Percentiles rank a stretch among this genome's conserved stretches.
phyloP scores from a whole-genome alignment of 2,888 invertebrate species.

The Morpho deidamia region DNA sequence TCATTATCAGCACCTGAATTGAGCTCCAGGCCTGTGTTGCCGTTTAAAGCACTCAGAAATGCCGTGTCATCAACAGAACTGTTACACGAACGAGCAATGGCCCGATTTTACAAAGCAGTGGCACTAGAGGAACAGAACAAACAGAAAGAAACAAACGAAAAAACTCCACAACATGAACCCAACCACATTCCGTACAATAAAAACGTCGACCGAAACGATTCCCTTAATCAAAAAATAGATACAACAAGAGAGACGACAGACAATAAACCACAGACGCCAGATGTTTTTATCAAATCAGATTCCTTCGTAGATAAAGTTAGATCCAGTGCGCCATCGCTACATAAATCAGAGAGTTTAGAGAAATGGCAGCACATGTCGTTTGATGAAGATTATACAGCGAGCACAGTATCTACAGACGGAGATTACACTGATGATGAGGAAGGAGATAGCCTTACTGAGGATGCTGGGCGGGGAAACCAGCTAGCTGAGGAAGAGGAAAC shows the following conservation, averaged over 20 bases:
- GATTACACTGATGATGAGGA: conserved; percentile 56
- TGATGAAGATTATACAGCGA: conserved; percentile 81
- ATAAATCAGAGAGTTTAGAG: conserved; percentile 46
- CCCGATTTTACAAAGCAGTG: conserved; percentile 87
- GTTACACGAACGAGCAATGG: conserved; percentile 89
- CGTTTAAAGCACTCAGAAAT: conserved; percentile 81
- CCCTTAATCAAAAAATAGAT: conserved; percentile 9
- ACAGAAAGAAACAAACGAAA: conserved; percentile 40
- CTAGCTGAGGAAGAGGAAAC: conserved; percentile 80
- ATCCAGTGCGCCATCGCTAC: conserved; percentile 26
- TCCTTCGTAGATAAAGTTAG: conserved; percentile 43
- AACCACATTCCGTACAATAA: conserved; percentile 58
- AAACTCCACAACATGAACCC: conserved; percentile 32
- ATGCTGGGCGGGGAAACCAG: conserved; percentile 44
- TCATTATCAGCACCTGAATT: conserved; percentile 91
- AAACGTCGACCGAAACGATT: conserved; percentile 28
- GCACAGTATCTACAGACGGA: conserved; percentile 77
- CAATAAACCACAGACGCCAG: conserved; percentile 34
- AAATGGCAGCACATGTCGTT: conserved; percentile 74
- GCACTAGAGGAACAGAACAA: conserved; percentile 82
- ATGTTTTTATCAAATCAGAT: conserved; percentile 54
- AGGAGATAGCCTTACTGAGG: conserved; percentile 54
- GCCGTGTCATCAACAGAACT: conserved; percentile 91
- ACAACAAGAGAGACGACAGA: conserved; percentile 24
- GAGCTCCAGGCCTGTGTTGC: conserved; percentile 67